These are phyloP conservation scores for Eueremaeus valkanovi DNA, from an alignment of 2,888 invertebrate genomes.

Conservation along the genomic window DNA sequence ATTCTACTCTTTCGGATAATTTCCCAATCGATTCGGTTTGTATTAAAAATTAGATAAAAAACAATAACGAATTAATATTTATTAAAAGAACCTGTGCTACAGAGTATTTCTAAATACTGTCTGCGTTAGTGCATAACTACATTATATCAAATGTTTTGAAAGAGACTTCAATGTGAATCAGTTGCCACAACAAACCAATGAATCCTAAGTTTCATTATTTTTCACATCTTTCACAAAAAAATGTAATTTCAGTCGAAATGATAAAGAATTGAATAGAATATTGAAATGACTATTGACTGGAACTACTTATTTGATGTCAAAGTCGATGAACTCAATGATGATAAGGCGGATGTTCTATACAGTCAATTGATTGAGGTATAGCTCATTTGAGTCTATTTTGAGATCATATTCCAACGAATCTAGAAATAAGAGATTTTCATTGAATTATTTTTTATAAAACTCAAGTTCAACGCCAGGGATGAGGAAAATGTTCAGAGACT, in stretches of 20 bases:
- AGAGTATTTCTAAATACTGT: too few relatives aligned
- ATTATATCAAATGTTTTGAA: too few relatives aligned
- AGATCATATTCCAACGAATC: not conserved
- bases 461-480: conserved; percentile 1
- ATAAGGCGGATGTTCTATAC: conserved; percentile 36
- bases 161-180: too few relatives aligned
- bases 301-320: conserved; percentile 7
- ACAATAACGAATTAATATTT: too few relatives aligned
- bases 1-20: too few relatives aligned
- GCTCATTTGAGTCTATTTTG: not conserved
- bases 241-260: not conserved
- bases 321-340: conserved; percentile 35
- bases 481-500: conserved; percentile 9
- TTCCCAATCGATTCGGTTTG: too few relatives aligned
- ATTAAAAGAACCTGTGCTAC: too few relatives aligned
- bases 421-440: not conserved
- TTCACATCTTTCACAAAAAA: not conserved
- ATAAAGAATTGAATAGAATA: too few relatives aligned
- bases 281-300: conserved; percentile 31
- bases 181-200: not conserved
- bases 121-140: too few relatives aligned
- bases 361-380: conserved; percentile 38
- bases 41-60: too few relatives aligned
- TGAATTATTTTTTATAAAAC: not conserved
- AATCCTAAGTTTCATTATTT: not conserved